Evolutionary conservation across 2,113 vertebrate genomes (phyloP), one percentile per base, ranked within the genome.

Genomic region (Tragelaphus imberbis): DNA sequence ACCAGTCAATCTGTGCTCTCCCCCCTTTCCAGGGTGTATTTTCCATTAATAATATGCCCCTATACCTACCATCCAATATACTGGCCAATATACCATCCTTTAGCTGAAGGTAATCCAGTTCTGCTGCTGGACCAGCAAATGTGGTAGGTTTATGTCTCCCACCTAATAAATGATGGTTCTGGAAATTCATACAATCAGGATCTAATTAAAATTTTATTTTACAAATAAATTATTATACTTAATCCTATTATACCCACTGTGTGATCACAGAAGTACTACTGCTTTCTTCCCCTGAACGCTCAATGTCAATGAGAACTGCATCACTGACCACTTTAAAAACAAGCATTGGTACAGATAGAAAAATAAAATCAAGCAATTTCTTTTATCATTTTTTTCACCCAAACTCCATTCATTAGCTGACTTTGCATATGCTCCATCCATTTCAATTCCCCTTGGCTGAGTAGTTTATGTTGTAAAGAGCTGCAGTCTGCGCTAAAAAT

Each of bases 391-490:
- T 81, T 81, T 80, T 87, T 77, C 7, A 3, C 90, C 68, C 89
- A 88, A 89, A 89, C 82, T 90, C 86, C 82, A 84, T 89, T 97
- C 68, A 84, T 96, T 97, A 94, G 93, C 91, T 95, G 71, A 90
- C 44, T 94, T 98, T 95, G 84, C 93, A 91, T 97, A 59, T 0
- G 12, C 77, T 94, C 96, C 77, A n/a, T 89, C 87, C 86, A 85
- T 92, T 97, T 91, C 75, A 77, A 27, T 97, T 97, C 91, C 91
- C 91, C 86, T 89, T 87, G 93, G 94, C 61, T 80, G 97, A 96
- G 91, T 55, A 88, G 82, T 97, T 96, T 97, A 75, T 80, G 40
- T 89, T 91, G 88, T 49, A 80, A 96, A 97, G 95, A 98, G 95
- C 88, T 19, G 40, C 36, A 94, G 84, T 91, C 84, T 94, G 53